Percentiles rank a stretch among this genome's conserved stretches.
These are phyloP conservation scores for Lordiphosa andalusiaca DNA, from an alignment of 2,888 invertebrate species.

Conservation along the genomic window DNA sequence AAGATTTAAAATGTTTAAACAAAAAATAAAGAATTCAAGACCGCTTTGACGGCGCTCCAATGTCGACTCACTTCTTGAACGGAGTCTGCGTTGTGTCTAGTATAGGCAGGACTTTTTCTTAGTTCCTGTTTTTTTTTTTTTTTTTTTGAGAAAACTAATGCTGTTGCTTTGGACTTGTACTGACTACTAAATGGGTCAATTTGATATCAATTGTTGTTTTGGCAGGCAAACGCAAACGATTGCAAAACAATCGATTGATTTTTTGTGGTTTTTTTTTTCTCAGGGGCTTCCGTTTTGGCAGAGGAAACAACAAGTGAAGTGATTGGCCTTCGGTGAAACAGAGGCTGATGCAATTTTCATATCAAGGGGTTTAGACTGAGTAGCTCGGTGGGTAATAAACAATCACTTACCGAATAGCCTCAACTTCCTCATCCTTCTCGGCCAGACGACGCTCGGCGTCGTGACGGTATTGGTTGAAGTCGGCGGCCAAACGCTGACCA, in stretches of 20 bases:
- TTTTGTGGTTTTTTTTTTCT: conserved; percentile 20
- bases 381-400: neutral
- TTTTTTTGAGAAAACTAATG: conserved; percentile 41
- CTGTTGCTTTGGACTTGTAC: conserved; percentile 72
- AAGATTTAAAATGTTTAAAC: conserved; percentile 18
- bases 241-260: conserved; percentile 58
- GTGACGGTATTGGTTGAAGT: conserved; percentile 95
- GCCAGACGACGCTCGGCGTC: conserved; percentile 98
- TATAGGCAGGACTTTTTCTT: conserved; percentile 28
- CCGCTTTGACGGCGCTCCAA: neutral
- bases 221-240: conserved; percentile 37
- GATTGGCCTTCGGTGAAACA: conserved; percentile 38
- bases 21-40: neutral
- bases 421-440: conserved; percentile 99
- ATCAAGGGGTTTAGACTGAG: conserved; percentile 29
- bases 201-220: conserved; percentile 57
- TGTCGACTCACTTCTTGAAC: conserved; percentile 44
- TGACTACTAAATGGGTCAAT: conserved; percentile 72
- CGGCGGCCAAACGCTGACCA: conserved; percentile 94
- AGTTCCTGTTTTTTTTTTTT: conserved; percentile 9
- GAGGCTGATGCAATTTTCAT: conserved; percentile 36
- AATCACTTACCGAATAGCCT: conserved; percentile 93
- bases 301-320: conserved; percentile 31
- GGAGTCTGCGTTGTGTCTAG: conserved; percentile 16
- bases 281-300: conserved; percentile 61